Conservation (phyloP, 92 coral and sea anemone species). For the Phenganax stokvisi region DNA sequence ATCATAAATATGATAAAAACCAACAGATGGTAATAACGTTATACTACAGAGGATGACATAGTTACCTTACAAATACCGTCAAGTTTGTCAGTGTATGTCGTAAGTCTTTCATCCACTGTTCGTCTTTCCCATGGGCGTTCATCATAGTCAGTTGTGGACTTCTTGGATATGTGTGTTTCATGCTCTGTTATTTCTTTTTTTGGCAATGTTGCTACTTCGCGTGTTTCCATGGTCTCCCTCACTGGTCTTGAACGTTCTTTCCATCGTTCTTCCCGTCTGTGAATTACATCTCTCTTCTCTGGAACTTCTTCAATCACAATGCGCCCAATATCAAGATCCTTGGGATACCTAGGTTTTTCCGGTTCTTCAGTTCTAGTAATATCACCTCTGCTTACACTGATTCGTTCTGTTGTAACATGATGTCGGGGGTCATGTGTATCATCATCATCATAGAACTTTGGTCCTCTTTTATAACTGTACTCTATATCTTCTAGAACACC, state of each 20-base stretch:
- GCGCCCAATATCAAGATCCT: slow-evolving; percentile 24
- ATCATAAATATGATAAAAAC: too few species aligned
- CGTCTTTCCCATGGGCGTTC: slow-evolving; percentile 24
- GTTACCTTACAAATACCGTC: not conserved
- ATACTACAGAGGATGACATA: not conserved
- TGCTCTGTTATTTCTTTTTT: slow-evolving; percentile 16
- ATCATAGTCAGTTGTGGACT: slow-evolving; percentile 11
- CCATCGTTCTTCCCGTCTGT: not conserved
- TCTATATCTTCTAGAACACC: slow-evolving; percentile 10
- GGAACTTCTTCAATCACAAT: slow-evolving; percentile 42
- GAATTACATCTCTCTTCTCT: slow-evolving; percentile 2
- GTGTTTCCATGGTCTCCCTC: not conserved
- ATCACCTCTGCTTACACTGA: not conserved
- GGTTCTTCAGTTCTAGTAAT: slow-evolving; percentile 4
- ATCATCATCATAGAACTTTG: not conserved
- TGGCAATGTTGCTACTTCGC: not conserved
- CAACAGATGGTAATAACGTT: too few species aligned
- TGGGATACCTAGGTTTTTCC: not conserved
- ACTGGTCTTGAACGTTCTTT: not conserved
- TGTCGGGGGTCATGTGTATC: not conserved
- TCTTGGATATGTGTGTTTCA: not conserved
- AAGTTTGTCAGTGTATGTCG: slow-evolving; percentile 8
- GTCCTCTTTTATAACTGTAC: not conserved
- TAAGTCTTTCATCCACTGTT: slow-evolving; percentile 15
- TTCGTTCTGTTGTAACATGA: slow-evolving; percentile 3